Evolutionary conservation across 2,888 invertebrate species (phyloP).

Genomic region (Conomelus anceps): DNA sequence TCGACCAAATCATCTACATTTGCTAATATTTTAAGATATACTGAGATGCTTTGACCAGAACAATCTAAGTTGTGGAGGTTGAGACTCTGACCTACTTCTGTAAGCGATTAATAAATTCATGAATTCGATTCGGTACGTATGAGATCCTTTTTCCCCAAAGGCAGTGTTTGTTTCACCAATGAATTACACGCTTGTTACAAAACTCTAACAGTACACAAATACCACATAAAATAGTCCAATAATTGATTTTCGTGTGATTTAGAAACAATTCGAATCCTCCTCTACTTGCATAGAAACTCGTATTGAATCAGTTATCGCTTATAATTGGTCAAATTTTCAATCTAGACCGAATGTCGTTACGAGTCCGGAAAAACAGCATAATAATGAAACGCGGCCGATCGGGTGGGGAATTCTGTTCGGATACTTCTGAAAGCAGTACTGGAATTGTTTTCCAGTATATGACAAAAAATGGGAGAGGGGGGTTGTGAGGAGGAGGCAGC

Average conservation of each 20-base stretch:
- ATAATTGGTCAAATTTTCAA: neutral
- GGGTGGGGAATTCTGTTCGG: neutral
- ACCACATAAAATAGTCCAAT: neutral
- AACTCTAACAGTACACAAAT: neutral
- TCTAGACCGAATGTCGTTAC: neutral
- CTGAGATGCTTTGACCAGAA: no score
- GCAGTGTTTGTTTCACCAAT: neutral
- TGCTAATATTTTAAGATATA: no score
- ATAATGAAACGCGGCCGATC: neutral
- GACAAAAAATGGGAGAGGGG: neutral
- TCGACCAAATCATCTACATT: no score
- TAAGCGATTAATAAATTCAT: no score
- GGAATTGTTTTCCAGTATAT: neutral
- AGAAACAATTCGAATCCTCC: neutral
- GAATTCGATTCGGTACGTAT: neutral
- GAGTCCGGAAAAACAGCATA: neutral
- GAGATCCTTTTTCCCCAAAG: neutral
- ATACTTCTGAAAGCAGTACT: neutral
- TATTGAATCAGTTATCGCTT: neutral
- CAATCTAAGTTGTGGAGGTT: no score
- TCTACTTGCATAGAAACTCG: neutral
- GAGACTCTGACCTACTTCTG: neutral
- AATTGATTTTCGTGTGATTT: neutral
- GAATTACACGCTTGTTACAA: neutral
- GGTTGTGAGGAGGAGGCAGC: neutral